Base-by-base conservation (phyloP, 2,797 vertebrate species). In the Xiphophorus birchmanni region DNA sequence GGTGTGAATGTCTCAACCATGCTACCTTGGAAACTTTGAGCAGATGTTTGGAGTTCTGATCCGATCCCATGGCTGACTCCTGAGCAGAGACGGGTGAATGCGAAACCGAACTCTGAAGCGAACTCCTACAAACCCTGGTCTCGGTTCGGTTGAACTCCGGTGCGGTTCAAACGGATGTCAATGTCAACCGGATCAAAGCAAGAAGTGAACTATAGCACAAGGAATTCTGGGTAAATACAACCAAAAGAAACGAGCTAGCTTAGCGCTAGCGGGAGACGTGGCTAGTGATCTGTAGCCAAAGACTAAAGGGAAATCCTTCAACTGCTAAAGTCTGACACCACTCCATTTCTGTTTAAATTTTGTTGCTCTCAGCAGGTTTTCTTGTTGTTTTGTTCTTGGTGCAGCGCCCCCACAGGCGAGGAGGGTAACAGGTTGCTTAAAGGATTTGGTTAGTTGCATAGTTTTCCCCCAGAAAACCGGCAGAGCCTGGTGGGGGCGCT, bases 1-100 rank as follows among this genome's bases (percentile, higher is more conserved):
- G 69, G 4, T 75, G 79, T 63, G 78, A 82, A 82, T 52, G 60
- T 84, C 74, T 87, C 75, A 67, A 76, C 71, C 56, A 18, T 44
- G 77, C 74, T 86, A 80, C 72, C 73, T 74, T 72, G 42, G 42
- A 74, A 67, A 78, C 78, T 48, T 29, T 48, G 56, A 74, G 60
- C 67, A 78, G 45, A 90, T 77, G 82, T 83, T 45, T 47, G 69
- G 42, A 29, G 42, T 45, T 47, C 26, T 45, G 67, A n/a, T 71
- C 67, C 12, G 67, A 29, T 60, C 32, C 44, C 26, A 48, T 5
- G 56, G 74, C 21, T n/a, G 35, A 77, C 5, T 35, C 60, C 76
- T 71, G 4, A 77, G 7, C 32, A 52, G 32, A 63, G 40, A 15
- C 42, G 29, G n/a, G n/a, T 6, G 50, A 54, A 54, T 10, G 50